phyloP scores from a whole-genome alignment of 2,113 vertebrate genomes.

The Halichoeres trimaculatus region DNA sequence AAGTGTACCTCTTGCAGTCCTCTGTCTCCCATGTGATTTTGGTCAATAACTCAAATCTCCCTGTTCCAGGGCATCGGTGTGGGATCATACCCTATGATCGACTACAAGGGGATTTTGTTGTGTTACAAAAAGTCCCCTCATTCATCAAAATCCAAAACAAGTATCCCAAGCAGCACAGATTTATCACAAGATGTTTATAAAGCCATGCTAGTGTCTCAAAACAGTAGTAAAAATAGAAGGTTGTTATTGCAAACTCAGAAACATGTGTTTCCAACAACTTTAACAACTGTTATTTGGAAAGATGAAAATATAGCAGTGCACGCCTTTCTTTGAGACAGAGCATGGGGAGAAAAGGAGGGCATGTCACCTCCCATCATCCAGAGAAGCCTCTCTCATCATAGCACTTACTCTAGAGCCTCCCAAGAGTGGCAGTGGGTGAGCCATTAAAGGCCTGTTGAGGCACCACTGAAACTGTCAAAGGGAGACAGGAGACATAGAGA shows the following conservation, averaged over 20 bases:
- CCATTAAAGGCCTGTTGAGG: constrained; percentile 97
- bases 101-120: constrained; percentile 43
- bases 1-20: constrained; percentile 1
- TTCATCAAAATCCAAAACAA: constrained; percentile 55
- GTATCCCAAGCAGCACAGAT: constrained; percentile 34
- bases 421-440: constrained; percentile 87
- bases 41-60: background rate
- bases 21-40: constrained; percentile 32
- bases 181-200: constrained; percentile 20
- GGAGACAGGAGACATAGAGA: constrained; percentile 69
- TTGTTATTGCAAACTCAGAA: no score
- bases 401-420: constrained; percentile 90
- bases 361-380: constrained; percentile 84
- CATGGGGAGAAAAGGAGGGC: constrained; percentile 85
- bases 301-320: constrained; percentile 5
- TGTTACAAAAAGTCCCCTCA: constrained; percentile 57
- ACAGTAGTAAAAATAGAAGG: background rate
- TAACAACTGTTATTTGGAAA: background rate
- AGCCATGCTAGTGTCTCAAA: constrained; percentile 6
- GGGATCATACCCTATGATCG: constrained; percentile 35
- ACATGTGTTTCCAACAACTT: background rate
- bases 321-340: constrained; percentile 13
- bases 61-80: background rate
- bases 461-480: constrained; percentile 91
- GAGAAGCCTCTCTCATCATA: constrained; percentile 80